Evolutionary conservation across 1,140 invertebrate genomes (phyloP).

Genomic region (Steinernema feltiae): DNA sequence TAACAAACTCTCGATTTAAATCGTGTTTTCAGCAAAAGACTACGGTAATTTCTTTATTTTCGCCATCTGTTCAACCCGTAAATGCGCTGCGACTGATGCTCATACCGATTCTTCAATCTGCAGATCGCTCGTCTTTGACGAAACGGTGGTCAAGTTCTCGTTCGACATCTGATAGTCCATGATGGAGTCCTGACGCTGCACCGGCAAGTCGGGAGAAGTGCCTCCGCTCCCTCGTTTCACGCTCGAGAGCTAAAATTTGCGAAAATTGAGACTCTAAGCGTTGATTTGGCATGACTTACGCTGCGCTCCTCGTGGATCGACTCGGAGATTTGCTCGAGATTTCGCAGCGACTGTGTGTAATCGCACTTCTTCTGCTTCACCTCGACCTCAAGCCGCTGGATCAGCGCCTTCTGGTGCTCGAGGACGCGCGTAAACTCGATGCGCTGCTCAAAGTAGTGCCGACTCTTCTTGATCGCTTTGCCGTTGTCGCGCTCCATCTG

Average conservation of each 20-base stretch:
- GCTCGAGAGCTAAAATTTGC: slow-evolving; percentile 18
- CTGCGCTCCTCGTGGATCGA: slow-evolving; percentile 50
- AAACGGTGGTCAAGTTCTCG: neutral
- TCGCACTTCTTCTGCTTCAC: slow-evolving; percentile 51
- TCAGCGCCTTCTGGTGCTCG: slow-evolving; percentile 48
- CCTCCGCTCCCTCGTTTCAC: slow-evolving; percentile 1
- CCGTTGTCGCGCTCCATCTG: slow-evolving; percentile 62
- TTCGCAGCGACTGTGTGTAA: slow-evolving; percentile 50
- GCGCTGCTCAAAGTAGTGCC: slow-evolving; percentile 47
- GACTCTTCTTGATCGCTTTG: slow-evolving; percentile 60
- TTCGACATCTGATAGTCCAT: slow-evolving; percentile 19
- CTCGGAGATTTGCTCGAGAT: slow-evolving; percentile 48
- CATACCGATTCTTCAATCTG: slow-evolving; percentile 7
- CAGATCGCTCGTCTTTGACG: slow-evolving; percentile 1
- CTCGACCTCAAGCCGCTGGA: slow-evolving; percentile 42
- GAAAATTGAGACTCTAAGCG: neutral
- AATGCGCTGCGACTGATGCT: neutral
- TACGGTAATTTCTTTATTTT: slow-evolving; percentile 12
- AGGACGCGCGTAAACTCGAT: slow-evolving; percentile 43
- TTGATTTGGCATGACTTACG: neutral
- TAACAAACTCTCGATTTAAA: no score
- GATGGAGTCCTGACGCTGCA: slow-evolving; percentile 8
- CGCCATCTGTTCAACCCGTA: no score
- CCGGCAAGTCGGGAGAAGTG: slow-evolving; percentile 11
- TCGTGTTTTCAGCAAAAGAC: no score